Base-by-base conservation (phyloP, 92 coral and sea anemone species). In the Umimayanthus kanabou region DNA sequence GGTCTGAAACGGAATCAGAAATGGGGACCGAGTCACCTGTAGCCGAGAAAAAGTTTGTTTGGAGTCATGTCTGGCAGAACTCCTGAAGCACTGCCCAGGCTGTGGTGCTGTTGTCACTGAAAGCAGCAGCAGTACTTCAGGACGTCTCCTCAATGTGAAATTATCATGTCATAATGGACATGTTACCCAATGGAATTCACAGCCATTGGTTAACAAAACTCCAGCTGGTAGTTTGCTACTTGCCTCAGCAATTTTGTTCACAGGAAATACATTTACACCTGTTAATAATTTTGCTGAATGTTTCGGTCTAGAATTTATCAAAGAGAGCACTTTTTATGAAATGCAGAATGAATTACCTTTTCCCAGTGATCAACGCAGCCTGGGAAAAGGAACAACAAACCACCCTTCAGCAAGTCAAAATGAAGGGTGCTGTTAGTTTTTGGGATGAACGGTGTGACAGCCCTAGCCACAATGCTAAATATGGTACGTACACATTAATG, bases 381-480 rank as follows among this genome's bases (percentile, higher is more conserved):
- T 88, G 91, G 91, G 49, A 33, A 55, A 33, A 73, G 67, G 93
- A 88, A 76, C 57, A 55, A 50, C n/a, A 25, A 10, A 77, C 72
- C 9, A 73, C 39, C 3, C 49, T 89, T 28, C 80, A 80, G 29
- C 89, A 42, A 74, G 45, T 90, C 22, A 81, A 80, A 82, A 66
- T 50, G 57, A 80, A 88, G 81, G 92, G 72, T 22, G 47, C 73
- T 57, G 90, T 92, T 5, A 86, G 72, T 81, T 84, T 93, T 88
- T 94, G 96, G 37, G 96, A 92, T 93, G 94, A 92, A 26, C 40
- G 92, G 74, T 89, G 95, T 86, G 93, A 91, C 85, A 91, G 93
- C 53, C 95, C 92, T 37, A 94, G 96, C 55, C 94, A 94, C 87
- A 90, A 77, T 82, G 93, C 96, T 80, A 93, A 89, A 43, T 92